Evolutionary conservation across 2,888 invertebrate genomes (phyloP).

Genomic region (Athalia circularis): DNA sequence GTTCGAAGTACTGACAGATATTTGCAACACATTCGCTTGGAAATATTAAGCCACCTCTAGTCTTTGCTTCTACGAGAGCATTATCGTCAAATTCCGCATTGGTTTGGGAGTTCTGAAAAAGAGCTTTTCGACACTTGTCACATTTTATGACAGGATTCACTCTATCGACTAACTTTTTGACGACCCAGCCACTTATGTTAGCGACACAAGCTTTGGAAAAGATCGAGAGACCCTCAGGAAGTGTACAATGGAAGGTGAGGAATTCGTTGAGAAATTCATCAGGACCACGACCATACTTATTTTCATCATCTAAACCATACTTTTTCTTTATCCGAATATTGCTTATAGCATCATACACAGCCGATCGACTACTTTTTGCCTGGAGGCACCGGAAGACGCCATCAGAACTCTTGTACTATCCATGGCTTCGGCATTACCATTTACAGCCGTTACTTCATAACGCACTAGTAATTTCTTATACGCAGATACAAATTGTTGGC

Average conservation of each 20-base stretch:
- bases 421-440: conserved; percentile 43
- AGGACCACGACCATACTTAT: not conserved
- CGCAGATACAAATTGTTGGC: conserved; percentile 47
- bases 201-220: conserved; percentile 46
- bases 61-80: conserved; percentile 39
- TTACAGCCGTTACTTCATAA: conserved; percentile 40
- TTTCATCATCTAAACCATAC: conserved; percentile 36
- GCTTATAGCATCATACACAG: conserved; percentile 37
- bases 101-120: conserved; percentile 32
- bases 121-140: conserved; percentile 43
- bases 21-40: conserved; percentile 49
- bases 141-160: conserved; percentile 45
- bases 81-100: conserved; percentile 18
- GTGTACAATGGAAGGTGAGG: not conserved
- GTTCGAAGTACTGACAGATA: conserved; percentile 45
- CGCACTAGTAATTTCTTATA: conserved; percentile 47
- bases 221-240: conserved; percentile 30
- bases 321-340: conserved; percentile 42
- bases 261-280: conserved; percentile 25
- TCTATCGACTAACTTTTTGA: conserved; percentile 47
- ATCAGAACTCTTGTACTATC: conserved; percentile 43
- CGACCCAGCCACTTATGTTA: conserved; percentile 46
- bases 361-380: conserved; percentile 19
- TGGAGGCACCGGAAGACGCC: conserved; percentile 19
- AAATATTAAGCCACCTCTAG: conserved; percentile 44